Base-by-base conservation (phyloP, 2,113 vertebrate species). In the Orycteropus afer region DNA sequence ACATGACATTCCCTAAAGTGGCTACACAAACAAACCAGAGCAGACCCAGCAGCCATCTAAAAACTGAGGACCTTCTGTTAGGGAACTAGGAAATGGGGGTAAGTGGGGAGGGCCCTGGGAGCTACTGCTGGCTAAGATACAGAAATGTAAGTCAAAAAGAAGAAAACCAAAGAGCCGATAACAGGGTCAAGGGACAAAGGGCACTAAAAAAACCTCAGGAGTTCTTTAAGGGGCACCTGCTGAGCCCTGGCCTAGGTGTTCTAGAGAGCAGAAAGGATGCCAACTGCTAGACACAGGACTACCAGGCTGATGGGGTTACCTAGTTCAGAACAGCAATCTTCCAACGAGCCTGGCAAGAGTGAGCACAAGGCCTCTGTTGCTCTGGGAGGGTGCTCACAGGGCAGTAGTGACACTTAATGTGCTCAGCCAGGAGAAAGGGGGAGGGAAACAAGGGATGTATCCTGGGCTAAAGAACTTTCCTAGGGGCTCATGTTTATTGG, bases 401-500 rank as follows among this genome's bases (percentile, higher is more conserved):
- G 51, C 63, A 67, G 65, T 6, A n/a, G 34, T 11, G 20, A 45
- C 20, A 90, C 71, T 76, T 34, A 40, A 4, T 27, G 10, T 0
- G 23, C 17, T 63, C 42, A 37, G 18, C 2, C 80, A 57, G 71
- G 42, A 89, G 17, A 85, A 73, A 77, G 1, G 49, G 9, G 71
- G 20, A 27, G 32, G 42, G 40, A 81, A 40, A 3, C 9, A 76
- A 94, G 77, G 45, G 45, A 65, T 55, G 32, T 47, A 14, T 51
- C 45, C 49, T 11, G 34, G 79, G 59, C 65, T 89, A 57, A 71
- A 92, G n/a, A 88, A 74, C 13, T 27, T 65, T 61, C 69, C 69
- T 32, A 86, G 47, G 47, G 77, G 27, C 73, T 95, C 20, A 4
- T 7, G n/a, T 96, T 97, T 94, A 95, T 89, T 95, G n/a, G 45